Evolutionary conservation across 2,797 vertebrate genomes (phyloP), one percentile per base, ranked within the genome.

Genomic region (Ciconia nigra): DNA sequence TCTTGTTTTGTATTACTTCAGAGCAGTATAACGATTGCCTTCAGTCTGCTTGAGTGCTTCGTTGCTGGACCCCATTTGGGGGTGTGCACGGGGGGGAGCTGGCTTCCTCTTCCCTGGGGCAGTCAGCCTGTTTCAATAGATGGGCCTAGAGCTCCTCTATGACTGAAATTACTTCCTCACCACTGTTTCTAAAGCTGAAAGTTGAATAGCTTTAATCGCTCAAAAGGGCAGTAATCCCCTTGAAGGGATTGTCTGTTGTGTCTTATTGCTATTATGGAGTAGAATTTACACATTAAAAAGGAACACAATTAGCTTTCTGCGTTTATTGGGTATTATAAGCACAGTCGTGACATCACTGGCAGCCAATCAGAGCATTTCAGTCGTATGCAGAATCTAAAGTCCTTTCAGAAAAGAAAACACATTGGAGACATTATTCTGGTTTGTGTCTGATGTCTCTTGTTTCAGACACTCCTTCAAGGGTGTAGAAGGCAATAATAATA

Each of bases 231-330:
- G 76, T 95, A 96, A 95, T 97, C 96, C 76, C 84, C 96, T 96
- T 79, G 83, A 94, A 90, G 70, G 57, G 29, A 86, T 95, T 91
- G 86, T 95, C 84, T 91, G 83, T 82, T 82, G 67, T 42, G 78
- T 96, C 88, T 97, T 93, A 93, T 39, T 77, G 55, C 81, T 96
- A 73, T 96, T 96, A 76, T 89, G 62, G 91, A 90, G 69, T 35
- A 87, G 71, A 87, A 96, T 97, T 97, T 97, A 88, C 87, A 88
- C 90, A 93, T 96, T 96, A 90, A 97, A 97, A 96, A 96, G 92
- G 63, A 96, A 47, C 92, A 95, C 89, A 96, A 97, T 97, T 96
- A 97, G 94, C 93, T 96, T 93, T 97, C 76, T 96, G 85, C 96
- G 94, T 97, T 97, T 97, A 91, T 42, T n/a, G 80, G 72, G 87